phyloP scores from a whole-genome alignment of 2,113 vertebrate genomes.

The human (Homo sapiens) region DNA sequence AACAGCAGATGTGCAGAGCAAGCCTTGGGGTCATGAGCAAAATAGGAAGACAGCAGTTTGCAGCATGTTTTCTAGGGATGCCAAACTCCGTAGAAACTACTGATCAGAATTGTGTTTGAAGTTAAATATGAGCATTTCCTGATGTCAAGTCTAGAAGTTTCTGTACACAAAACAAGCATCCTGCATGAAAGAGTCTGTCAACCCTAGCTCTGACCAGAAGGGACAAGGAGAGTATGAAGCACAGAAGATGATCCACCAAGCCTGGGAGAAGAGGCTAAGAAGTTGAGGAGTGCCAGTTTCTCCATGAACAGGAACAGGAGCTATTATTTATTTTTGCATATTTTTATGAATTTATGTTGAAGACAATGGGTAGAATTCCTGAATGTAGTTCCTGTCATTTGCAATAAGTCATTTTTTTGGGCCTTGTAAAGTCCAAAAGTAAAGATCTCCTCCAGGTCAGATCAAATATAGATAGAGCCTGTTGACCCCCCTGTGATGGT shows the following conservation, averaged over 20 bases:
- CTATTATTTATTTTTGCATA: neutral
- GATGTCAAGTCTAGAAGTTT: neutral
- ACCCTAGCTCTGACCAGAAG: neutral
- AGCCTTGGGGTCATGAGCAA: too few relatives aligned
- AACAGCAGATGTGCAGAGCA: neutral
- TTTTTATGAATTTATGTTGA: neutral
- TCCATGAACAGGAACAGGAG: neutral
- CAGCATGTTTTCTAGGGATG: neutral
- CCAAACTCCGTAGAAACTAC: neutral
- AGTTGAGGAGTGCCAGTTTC: neutral
- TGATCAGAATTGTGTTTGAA: neutral
- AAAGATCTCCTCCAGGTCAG: neutral
- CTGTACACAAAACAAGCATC: neutral
- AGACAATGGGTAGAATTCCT: neutral
- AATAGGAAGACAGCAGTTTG: neutral
- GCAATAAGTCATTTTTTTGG: neutral
- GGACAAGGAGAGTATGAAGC: neutral
- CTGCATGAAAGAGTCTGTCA: neutral
- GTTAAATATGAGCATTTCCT: constrained; percentile 13
- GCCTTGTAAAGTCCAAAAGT: neutral
- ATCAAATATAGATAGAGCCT: neutral
- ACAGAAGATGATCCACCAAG: neutral
- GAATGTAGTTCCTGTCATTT: neutral
- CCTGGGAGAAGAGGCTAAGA: neutral
- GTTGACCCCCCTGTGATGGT: neutral